Evolutionary conservation across 2,888 invertebrate genomes (phyloP).

Genomic region (Ashinkailepas kermadecensis): DNA sequence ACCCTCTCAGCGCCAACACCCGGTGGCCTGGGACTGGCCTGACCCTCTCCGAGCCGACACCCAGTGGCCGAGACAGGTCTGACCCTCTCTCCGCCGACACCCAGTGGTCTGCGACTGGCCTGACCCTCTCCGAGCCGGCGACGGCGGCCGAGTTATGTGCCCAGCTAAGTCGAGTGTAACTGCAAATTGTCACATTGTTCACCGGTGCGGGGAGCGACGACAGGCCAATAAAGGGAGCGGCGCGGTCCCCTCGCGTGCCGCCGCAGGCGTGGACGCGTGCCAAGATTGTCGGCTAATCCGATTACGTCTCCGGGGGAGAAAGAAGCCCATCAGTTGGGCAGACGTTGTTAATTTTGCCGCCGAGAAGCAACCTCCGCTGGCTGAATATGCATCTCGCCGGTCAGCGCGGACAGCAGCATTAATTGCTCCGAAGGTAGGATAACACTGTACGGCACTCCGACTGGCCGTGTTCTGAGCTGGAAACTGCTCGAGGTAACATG

Average conservation of each 20-base stretch:
- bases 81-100: too few relatives aligned
- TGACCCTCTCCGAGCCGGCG: too few relatives aligned
- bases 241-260: neutral
- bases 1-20: too few relatives aligned
- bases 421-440: too few relatives aligned
- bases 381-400: neutral
- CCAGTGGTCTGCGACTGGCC: too few relatives aligned
- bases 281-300: neutral
- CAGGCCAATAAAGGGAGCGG: neutral
- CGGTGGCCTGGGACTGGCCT: too few relatives aligned
- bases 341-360: neutral
- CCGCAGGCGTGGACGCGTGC: neutral
- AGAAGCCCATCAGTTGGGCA: neutral
- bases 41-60: too few relatives aligned
- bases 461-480: neutral
- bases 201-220: neutral
- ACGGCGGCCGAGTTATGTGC: too few relatives aligned
- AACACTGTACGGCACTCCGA: too few relatives aligned
- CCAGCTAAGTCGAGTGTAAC: conserved; percentile 1
- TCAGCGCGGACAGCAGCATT: too few relatives aligned
- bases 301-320: neutral
- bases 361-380: neutral
- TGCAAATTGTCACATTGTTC: neutral
- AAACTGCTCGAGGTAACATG: too few relatives aligned
- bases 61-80: too few relatives aligned